Base-by-base conservation (phyloP, 2,888 invertebrate species). In the Perdita meconis region DNA sequence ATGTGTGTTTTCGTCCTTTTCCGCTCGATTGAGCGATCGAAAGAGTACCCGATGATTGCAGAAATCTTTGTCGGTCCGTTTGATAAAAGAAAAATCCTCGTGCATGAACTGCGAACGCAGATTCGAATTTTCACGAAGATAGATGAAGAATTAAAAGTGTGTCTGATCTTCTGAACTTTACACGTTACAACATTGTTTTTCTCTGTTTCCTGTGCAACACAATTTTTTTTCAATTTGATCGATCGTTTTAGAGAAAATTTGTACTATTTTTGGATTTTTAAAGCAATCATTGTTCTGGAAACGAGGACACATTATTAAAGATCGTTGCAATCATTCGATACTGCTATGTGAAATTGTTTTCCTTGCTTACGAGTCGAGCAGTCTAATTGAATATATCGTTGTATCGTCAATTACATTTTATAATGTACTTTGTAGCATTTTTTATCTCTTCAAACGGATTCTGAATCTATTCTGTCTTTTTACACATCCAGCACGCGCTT, bases 341-440 rank as follows among this genome's bases (percentile, higher is more conserved):
- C 19, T 30, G 22, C 19, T 12, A n/a, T 38, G 38, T 55, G 8
- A 34, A 8, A 5, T n/a, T 30, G 19, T n/a, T 44, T 60, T 22
- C n/a, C 44, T 30, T 26, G 36, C 55, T 69, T 63, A 56, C 2
- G 24, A 38, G 19, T 10, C 47, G 36, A 36, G 36, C 6, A 19
- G 44, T 56, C 69, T 38, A 47, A 69, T 69, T 56, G 63, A 63
- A 53, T 70, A 64, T 71, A 64, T 64, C 68, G 30, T 56, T 71
- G 40, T 65, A 69, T 55, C 26, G 77, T 78, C 77, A 78, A 78
- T 78, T 78, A 78, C 64, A 78, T 56, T 78, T 74, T 64, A 65
- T 69, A 74, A 74, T 30, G 47, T 69, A 74, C 59, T 78, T 69
- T 74, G 55, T 68, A 78, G 71, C 34, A 78, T 67, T 73, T 67